Conservation (phyloP, 2,797 vertebrate genomes). For the Apodemus agrarius region DNA sequence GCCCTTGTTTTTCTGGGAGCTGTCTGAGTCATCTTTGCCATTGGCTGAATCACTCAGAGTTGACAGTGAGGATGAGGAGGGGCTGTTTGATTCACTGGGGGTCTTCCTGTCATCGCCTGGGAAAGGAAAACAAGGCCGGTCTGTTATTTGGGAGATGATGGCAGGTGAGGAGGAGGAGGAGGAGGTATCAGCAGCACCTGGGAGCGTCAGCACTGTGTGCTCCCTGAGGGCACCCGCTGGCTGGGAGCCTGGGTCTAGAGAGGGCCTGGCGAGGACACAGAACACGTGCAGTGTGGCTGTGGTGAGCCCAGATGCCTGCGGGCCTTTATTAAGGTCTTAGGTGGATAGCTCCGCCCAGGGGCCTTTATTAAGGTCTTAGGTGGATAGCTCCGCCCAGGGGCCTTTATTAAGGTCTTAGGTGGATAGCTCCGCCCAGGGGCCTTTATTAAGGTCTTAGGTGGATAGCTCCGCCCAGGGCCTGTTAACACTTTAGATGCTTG, state of each 20-base stretch:
- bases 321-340: background rate
- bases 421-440: background rate
- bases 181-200: too few species aligned
- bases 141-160: background rate
- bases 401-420: background rate
- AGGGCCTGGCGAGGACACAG: background rate
- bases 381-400: background rate
- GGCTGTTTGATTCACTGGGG: slow-evolving; percentile 97
- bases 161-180: too few species aligned
- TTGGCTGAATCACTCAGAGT: slow-evolving; percentile 98
- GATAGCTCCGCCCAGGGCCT: background rate
- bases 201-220: too few species aligned
- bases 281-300: background rate
- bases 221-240: background rate
- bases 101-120: slow-evolving; percentile 90
- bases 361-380: background rate
- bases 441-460: background rate
- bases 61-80: slow-evolving; percentile 96
- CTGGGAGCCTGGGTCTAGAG: background rate
- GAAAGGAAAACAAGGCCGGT: slow-evolving; percentile 55
- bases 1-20: slow-evolving; percentile 92
- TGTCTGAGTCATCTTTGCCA: slow-evolving; percentile 95
- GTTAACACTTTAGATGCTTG: background rate
- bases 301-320: background rate
- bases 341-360: too few species aligned